Percentiles rank a stretch among this genome's conserved stretches.
phyloP scores from a whole-genome alignment of 92 coral and sea anemone genomes.

The Parazoanthus darwini region DNA sequence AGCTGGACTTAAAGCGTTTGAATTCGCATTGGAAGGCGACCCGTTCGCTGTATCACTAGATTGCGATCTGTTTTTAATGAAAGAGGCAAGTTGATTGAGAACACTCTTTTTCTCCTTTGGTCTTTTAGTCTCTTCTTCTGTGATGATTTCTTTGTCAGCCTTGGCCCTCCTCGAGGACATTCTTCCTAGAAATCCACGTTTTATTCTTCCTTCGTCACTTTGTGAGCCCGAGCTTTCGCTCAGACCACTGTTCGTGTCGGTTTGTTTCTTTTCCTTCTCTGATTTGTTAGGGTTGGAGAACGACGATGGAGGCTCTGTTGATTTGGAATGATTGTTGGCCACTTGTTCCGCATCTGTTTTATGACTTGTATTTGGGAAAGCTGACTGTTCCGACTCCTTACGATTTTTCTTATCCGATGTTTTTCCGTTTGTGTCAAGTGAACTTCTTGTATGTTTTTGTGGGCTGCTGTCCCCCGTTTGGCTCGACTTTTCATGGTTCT shows the following conservation, averaged over 20 bases:
- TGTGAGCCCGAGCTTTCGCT: conserved; percentile 20
- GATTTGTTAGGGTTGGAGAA: background rate
- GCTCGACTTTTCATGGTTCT: conserved; percentile 1
- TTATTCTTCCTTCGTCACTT: conserved; percentile 35
- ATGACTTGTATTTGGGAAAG: background rate
- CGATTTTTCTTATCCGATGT: background rate
- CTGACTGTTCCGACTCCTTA: background rate
- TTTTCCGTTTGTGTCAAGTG: conserved; percentile 7
- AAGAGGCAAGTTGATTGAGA: conserved; percentile 67
- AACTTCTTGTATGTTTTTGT: conserved; percentile 17
- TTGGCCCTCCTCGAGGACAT: conserved; percentile 31
- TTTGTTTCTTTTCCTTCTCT: conserved; percentile 24
- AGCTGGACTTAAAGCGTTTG: background rate
- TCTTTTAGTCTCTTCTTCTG: conserved; percentile 45
- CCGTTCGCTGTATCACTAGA: conserved; percentile 35
- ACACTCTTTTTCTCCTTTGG: conserved; percentile 69
- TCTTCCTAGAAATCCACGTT: conserved; percentile 36
- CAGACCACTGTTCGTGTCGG: background rate
- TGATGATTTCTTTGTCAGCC: conserved; percentile 37
- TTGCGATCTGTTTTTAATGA: conserved; percentile 65
- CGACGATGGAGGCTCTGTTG: background rate
- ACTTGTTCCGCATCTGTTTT: background rate
- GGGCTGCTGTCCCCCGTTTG: background rate
- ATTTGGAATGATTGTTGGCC: conserved; percentile 3
- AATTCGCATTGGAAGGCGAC: conserved; percentile 1